Evolutionary conservation across 2,888 invertebrate species (phyloP).

Genomic region (Leptinotarsa haldemani): DNA sequence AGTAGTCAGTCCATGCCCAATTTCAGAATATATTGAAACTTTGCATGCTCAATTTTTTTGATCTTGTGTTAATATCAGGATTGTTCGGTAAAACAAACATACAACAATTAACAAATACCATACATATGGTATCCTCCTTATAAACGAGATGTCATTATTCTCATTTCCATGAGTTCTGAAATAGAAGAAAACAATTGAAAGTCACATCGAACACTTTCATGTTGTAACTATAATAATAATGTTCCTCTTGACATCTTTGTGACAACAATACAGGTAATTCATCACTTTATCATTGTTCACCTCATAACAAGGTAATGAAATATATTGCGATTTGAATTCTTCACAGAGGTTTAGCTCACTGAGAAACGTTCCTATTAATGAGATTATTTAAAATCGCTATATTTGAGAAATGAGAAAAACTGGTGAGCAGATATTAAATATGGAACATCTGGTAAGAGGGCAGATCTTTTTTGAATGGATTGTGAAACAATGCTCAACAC

Average conservation of each 20-base stretch:
- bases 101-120: constrained; percentile 30
- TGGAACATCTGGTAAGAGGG: not conserved
- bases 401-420: no score
- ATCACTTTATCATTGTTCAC: not conserved
- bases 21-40: constrained; percentile 9
- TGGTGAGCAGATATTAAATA: not conserved
- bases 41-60: constrained; percentile 5
- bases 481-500: not conserved
- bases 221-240: not conserved
- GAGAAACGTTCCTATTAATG: no score
- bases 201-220: constrained; percentile 22
- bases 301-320: not conserved
- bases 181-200: constrained; percentile 37
- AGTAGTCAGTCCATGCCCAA: constrained; percentile 7
- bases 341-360: no score
- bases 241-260: constrained; percentile 9
- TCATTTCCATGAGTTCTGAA: constrained; percentile 36
- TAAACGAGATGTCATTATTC: constrained; percentile 37
- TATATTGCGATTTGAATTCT: not conserved
- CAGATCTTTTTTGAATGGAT: not conserved
- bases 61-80: not conserved
- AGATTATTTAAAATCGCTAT: no score
- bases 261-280: not conserved
- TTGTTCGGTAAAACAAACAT: constrained; percentile 12
- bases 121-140: constrained; percentile 35